Percentiles rank a stretch among this genome's conserved stretches.
Conservation (phyloP, 2,888 invertebrate genomes). For the Apantesis nais region DNA sequence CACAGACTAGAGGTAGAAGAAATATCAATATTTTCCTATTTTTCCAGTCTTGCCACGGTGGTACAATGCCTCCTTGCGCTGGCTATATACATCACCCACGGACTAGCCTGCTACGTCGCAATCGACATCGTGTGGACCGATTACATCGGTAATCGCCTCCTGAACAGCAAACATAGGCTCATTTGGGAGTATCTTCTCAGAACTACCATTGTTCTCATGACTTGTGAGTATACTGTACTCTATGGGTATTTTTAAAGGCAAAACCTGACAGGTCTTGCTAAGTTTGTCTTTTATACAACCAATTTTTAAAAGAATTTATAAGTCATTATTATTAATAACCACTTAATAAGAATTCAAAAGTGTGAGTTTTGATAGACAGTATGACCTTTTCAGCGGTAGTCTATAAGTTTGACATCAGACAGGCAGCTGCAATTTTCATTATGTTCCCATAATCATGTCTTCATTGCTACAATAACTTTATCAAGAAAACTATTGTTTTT, state of each 20-base stretch:
- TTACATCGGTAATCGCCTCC: constrained; percentile 85
- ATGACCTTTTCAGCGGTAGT: too few relatives aligned
- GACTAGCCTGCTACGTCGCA: constrained; percentile 97
- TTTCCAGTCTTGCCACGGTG: constrained; percentile 87
- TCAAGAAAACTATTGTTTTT: neutral
- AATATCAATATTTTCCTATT: neutral
- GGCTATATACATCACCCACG: constrained; percentile 96
- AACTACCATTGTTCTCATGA: constrained; percentile 90
- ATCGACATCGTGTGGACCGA: constrained; percentile 96
- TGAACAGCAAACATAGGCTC: constrained; percentile 85
- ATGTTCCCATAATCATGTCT: too few relatives aligned
- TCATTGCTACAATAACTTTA: neutral
- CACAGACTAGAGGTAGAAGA: neutral
- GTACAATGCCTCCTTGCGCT: constrained; percentile 91
- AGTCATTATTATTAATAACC: too few relatives aligned
- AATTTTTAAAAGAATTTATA: too few relatives aligned
- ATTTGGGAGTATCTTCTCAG: constrained; percentile 93
- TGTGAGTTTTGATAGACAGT: too few relatives aligned
- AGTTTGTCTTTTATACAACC: too few relatives aligned
- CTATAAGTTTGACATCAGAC: too few relatives aligned
- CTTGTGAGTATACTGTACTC: constrained; percentile 88
- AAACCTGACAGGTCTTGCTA: too few relatives aligned
- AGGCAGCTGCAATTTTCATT: neutral
- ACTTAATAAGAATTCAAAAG: too few relatives aligned
- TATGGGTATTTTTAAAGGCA: neutral